phyloP scores from a whole-genome alignment of 1,140 invertebrate genomes.

The Zaprionus nigranus region DNA sequence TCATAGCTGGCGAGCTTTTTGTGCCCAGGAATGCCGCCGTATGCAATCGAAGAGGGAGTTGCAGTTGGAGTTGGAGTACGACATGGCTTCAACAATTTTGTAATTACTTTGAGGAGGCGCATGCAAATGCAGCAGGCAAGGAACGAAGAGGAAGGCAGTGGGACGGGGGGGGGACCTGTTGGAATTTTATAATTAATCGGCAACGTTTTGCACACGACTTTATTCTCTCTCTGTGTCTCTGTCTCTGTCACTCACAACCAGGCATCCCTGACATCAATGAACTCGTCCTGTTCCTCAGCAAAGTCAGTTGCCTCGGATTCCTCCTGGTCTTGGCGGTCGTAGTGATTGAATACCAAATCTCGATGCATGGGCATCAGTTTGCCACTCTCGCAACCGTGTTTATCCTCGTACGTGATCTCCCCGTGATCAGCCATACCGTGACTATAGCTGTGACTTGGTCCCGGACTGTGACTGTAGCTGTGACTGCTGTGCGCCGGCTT shows the following conservation, averaged over 20 bases:
- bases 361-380: conserved; percentile 63
- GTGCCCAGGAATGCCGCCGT: conserved; percentile 39
- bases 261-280: conserved; percentile 76
- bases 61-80: conserved; percentile 14
- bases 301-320: conserved; percentile 50
- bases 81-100: conserved; percentile 65
- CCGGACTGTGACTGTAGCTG: conserved; percentile 2
- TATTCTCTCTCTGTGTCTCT: conserved; percentile 42
- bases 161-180: neutral
- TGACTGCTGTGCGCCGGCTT: conserved; percentile 17
- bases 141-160: neutral
- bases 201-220: conserved; percentile 57
- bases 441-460: conserved; percentile 20
- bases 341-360: conserved; percentile 82
- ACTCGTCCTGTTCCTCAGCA: conserved; percentile 75
- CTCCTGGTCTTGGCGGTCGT: conserved; percentile 67
- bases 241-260: conserved; percentile 52
- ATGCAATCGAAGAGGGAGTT: neutral
- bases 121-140: conserved; percentile 49
- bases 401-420: conserved; percentile 76
- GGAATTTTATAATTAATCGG: conserved; percentile 81
- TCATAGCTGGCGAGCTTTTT: conserved; percentile 39
- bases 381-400: conserved; percentile 71
- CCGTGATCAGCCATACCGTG: conserved; percentile 51
- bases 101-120: conserved; percentile 57